These are phyloP conservation scores for Zaprionus lineosus DNA, from an alignment of 2,888 invertebrate genomes.

Conservation along the genomic window DNA sequence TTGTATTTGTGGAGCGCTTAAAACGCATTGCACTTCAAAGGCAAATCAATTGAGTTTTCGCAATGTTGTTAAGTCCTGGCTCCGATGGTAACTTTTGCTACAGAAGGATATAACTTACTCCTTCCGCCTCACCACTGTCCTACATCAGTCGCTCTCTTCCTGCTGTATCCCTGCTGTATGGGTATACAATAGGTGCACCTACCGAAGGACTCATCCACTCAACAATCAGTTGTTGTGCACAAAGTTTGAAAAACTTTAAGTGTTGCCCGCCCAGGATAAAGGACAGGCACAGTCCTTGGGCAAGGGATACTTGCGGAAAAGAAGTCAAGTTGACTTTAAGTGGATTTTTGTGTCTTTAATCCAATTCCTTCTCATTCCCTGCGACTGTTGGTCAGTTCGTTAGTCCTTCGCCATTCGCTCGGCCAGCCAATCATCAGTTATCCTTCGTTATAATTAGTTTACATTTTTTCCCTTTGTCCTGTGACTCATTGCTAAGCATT, in stretches of 20 bases:
- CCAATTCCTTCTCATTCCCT: conserved; percentile 48
- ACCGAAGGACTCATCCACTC: conserved; percentile 16
- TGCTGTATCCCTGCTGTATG: too few species aligned
- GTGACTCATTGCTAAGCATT: background rate
- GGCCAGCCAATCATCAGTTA: background rate
- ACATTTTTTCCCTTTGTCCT: conserved; percentile 28
- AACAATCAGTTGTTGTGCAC: conserved; percentile 54
- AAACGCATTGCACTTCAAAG: conserved; percentile 54
- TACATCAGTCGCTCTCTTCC: too few species aligned
- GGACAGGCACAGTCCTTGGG: conserved; percentile 1
- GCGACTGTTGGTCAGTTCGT: conserved; percentile 7
- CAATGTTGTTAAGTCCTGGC: conserved; percentile 51
- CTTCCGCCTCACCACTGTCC: too few species aligned
- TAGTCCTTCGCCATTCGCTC: background rate
- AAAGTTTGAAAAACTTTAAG: conserved; percentile 56
- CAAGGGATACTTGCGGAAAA: background rate
- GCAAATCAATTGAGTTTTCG: conserved; percentile 68
- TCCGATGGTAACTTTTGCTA: conserved; percentile 18
- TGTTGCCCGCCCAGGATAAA: conserved; percentile 5
- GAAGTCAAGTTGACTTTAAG: conserved; percentile 52
- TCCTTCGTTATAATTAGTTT: conserved; percentile 36
- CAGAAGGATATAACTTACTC: too few species aligned
- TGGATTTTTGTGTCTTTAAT: conserved; percentile 64
- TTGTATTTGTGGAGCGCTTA: conserved; percentile 63
- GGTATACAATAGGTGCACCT: conserved; percentile 47